phyloP scores from a whole-genome alignment of 2,888 invertebrate genomes.

The Amphimallon solstitiale region DNA sequence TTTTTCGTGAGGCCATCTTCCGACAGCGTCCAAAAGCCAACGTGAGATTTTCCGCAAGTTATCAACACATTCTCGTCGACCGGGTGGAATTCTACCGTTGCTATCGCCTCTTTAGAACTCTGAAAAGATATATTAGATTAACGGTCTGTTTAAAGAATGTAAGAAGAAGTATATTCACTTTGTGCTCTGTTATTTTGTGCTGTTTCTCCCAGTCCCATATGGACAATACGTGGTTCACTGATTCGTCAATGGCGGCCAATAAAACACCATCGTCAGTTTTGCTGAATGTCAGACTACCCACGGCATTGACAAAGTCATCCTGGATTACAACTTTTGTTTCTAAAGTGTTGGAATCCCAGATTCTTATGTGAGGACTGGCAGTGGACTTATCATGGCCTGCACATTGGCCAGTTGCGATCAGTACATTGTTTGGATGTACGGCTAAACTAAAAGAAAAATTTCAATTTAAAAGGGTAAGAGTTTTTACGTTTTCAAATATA shows the following conservation, averaged over 20 bases:
- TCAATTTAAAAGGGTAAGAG: too few species aligned
- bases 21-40: conserved; percentile 88
- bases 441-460: conserved; percentile 73
- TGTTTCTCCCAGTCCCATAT: conserved; percentile 93
- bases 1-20: conserved; percentile 85
- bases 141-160: too few species aligned
- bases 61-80: conserved; percentile 87
- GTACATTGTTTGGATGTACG: conserved; percentile 89
- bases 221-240: conserved; percentile 87
- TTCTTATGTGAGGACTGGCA: conserved; percentile 88
- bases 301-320: conserved; percentile 85
- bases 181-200: conserved; percentile 87
- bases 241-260: conserved; percentile 87
- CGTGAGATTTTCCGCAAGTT: conserved; percentile 90
- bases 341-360: conserved; percentile 94
- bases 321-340: conserved; percentile 88
- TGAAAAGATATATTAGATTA: conserved; percentile 64
- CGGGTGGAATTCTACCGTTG: conserved; percentile 92
- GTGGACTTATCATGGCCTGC: conserved; percentile 85
- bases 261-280: conserved; percentile 86
- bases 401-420: conserved; percentile 90
- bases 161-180: too few species aligned
- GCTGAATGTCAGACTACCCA: conserved; percentile 89
- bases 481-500: too few species aligned
- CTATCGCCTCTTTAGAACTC: conserved; percentile 92